Evolutionary conservation across 2,797 vertebrate species (phyloP), one percentile per base, ranked within the genome.

Genomic region (Natrix natrix): DNA sequence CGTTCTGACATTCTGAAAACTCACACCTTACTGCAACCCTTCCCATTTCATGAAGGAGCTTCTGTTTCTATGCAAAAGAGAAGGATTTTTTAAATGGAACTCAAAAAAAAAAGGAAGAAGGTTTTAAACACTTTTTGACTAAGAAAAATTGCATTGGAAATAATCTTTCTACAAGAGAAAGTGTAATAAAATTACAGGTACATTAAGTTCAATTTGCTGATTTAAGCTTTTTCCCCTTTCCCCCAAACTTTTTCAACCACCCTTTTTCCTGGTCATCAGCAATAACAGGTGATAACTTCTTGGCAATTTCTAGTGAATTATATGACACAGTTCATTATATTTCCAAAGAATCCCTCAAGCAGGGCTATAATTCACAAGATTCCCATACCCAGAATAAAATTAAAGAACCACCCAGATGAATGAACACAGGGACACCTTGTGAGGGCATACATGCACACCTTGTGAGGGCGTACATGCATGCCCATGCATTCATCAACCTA

Each of bases 171-270:
- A 89, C 87, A 92, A 97, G 93, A 94, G 95, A 97, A 97, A 97
- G 94, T 60, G 92, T 91, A 97, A 95, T 95, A 95, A 95, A 95
- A 48, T 95, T 97, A 95, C 93, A 95, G 95, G 94, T 94, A 96
- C 95, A 97, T 97, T 97, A 96, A 97, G 95, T 91, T 94, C 94
- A 96, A 96, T 92, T 95, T 97, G 96, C 93, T 97, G 96, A 97
- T 94, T 89, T 93, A 91, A 96, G 92, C 28, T 92, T n/a, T 55
- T 24, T 63, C 32, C 43, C 56, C 91, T 92, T 91, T 43, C 5
- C 24, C 26, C 52, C 52, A 57, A 83, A 61, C 90, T 69, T 91
- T 60, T 56, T 87, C 86, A 93, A 91, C 86, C 90, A 83, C 87
- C 32, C 89, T 0, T 92, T 94, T 96, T 94, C 86, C 94, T 95